Evolutionary conservation across 2,113 vertebrate species (phyloP), one percentile per base, ranked within the genome.

Genomic region (Nibea albiflora): DNA sequence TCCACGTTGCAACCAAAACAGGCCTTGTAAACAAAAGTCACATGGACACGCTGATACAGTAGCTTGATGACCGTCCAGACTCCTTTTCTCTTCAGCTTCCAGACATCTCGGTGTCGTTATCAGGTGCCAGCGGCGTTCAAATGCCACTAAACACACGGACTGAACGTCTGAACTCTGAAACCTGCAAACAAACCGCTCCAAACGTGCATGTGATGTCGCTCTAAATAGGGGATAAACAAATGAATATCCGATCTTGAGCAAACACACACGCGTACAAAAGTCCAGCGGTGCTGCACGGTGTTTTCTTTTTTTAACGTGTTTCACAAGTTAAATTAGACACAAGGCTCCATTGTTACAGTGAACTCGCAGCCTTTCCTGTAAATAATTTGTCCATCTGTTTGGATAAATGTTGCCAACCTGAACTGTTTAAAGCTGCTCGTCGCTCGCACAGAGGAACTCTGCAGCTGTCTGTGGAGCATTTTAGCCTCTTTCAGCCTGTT

Each of bases 11-110:
- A 76, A 66, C 73, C 67, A 69, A 5, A 49, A 24, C 12, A 3
- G 0, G 52, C 65, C 50, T 50, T 28, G 63, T 89, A 79, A 84
- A 72, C 78, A 81, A 28, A 76, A 69, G 54, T 68, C 61, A 76
- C 66, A 68, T 19, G 58, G 35, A 60, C 20, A 44, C 58, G 19
- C 22, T 69, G 24, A 26, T 4, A 20, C 44, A 49, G 65, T 1
- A 35, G 63, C 35, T 14, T 49, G 84, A 64, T 71, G 73, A 66
- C 57, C 12, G 67, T 10, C 50, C n/a, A 1, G 61, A 76, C 11
- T 52, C 11, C 19, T 47, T 12, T 46, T 46, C 9, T 52, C 26
- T 56, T 31, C 22, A 0, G 3, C 52, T 66, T 72, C 35, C 20
- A 5, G 24, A 4, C 47, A 10, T 8, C 6, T 46, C 10, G 0